Evolutionary conservation across 2,113 vertebrate species (phyloP).

Genomic region (Pachypanchax playfairii): DNA sequence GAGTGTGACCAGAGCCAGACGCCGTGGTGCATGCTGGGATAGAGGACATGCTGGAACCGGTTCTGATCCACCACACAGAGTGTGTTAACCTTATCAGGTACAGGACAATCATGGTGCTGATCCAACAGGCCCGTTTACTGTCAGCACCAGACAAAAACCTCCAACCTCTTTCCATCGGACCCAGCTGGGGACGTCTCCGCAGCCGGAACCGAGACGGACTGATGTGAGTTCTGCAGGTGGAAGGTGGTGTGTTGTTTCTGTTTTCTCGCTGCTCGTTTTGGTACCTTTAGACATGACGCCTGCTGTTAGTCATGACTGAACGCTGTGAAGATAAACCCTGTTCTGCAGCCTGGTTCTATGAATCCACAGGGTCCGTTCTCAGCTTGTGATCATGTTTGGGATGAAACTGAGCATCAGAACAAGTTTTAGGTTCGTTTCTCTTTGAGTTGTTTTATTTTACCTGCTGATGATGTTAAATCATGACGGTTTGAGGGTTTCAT

Average conservation of each 20-base stretch:
- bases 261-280: neutral
- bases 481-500: too few species aligned
- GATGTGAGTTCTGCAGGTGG: too few species aligned
- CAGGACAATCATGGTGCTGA: neutral
- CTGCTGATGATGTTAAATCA: neutral
- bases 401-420: neutral
- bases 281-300: neutral
- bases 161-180: too few species aligned
- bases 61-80: neutral
- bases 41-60: neutral
- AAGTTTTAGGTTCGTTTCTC: neutral
- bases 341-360: neutral
- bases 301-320: too few species aligned
- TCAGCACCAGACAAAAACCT: neutral
- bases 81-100: neutral
- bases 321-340: too few species aligned
- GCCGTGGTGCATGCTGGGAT: conserved; percentile 88
- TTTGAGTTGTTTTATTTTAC: neutral
- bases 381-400: neutral
- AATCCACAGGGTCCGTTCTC: neutral
- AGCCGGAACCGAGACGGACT: too few species aligned
- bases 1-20: conserved; percentile 88
- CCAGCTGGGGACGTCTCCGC: too few species aligned
- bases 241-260: neutral
- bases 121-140: neutral